phyloP scores from a whole-genome alignment of 2,888 invertebrate species.

The Lagria hirta region DNA sequence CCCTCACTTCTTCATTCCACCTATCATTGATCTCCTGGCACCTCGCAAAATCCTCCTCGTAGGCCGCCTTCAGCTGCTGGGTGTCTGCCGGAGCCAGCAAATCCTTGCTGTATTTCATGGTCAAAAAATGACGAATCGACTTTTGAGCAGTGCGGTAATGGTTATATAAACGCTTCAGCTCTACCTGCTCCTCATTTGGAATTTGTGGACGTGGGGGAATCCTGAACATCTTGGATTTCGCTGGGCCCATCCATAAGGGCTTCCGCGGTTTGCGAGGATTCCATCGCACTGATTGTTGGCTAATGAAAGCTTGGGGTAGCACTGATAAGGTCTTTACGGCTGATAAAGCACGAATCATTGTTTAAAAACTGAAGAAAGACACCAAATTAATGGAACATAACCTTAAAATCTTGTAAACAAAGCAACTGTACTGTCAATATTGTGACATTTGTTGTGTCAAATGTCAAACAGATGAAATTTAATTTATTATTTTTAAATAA shows the following conservation, averaged over 20 bases:
- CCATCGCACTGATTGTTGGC: conserved; percentile 55
- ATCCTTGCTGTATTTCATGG: conserved; percentile 36
- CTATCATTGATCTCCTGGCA: conserved; percentile 65
- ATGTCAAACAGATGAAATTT: no score
- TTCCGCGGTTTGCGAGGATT: conserved; percentile 60
- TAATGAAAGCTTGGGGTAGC: conserved; percentile 3
- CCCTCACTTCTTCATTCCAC: conserved; percentile 70
- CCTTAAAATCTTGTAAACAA: no score
- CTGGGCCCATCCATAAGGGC: conserved; percentile 77
- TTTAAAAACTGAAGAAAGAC: no score
- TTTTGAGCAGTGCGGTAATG: conserved; percentile 64
- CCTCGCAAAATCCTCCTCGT: conserved; percentile 63
- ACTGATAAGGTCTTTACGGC: no score
- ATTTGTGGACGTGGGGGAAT: conserved; percentile 64
- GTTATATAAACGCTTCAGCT: conserved; percentile 67
- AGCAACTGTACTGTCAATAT: no score
- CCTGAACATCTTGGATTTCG: conserved; percentile 76
- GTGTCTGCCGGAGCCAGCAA: conserved; percentile 42
- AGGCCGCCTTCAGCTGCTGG: conserved; percentile 54
- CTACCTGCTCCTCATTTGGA: conserved; percentile 64
- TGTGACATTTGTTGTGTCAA: no score
- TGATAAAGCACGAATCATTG: no score
- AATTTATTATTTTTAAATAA: no score
- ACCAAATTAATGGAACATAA: no score
- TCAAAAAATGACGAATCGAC: conserved; percentile 51